Conservation (phyloP, 2,797 vertebrate genomes). For the Thalassophryne amazonica region DNA sequence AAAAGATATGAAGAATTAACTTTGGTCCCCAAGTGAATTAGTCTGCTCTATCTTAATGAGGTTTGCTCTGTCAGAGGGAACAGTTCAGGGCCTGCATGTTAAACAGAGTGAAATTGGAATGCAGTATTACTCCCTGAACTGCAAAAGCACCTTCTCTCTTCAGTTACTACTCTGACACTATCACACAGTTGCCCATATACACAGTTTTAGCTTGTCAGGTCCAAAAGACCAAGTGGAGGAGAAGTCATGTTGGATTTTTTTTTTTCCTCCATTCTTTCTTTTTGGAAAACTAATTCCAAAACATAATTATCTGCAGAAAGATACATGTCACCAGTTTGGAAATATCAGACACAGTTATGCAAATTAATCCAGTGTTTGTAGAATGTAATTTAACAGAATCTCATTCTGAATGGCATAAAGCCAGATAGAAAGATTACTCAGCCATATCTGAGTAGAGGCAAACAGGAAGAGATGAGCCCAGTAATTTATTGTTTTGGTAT, state of each 20-base stretch:
- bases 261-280: conserved; percentile 5
- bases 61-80: conserved; percentile 64
- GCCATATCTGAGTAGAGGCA: conserved; percentile 51
- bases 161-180: conserved; percentile 43
- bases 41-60: conserved; percentile 76
- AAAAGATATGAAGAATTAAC: conserved; percentile 61
- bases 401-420: conserved; percentile 52
- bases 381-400: conserved; percentile 62
- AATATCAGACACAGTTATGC: conserved; percentile 58
- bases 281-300: conserved; percentile 56
- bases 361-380: conserved; percentile 43
- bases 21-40: conserved; percentile 65
- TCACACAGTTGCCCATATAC: conserved; percentile 56
- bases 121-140: conserved; percentile 52
- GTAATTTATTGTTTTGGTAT: conserved; percentile 69
- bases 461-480: conserved; percentile 58
- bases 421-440: conserved; percentile 62
- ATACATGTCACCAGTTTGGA: conserved; percentile 50
- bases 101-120: conserved; percentile 65
- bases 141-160: conserved; percentile 53
- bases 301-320: conserved; percentile 69
- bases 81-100: conserved; percentile 58
- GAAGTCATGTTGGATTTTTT: conserved; percentile 27
- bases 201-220: conserved; percentile 64
- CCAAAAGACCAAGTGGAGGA: conserved; percentile 36